Evolutionary conservation across 2,888 invertebrate genomes (phyloP).

Genomic region (Tinea pellionella): DNA sequence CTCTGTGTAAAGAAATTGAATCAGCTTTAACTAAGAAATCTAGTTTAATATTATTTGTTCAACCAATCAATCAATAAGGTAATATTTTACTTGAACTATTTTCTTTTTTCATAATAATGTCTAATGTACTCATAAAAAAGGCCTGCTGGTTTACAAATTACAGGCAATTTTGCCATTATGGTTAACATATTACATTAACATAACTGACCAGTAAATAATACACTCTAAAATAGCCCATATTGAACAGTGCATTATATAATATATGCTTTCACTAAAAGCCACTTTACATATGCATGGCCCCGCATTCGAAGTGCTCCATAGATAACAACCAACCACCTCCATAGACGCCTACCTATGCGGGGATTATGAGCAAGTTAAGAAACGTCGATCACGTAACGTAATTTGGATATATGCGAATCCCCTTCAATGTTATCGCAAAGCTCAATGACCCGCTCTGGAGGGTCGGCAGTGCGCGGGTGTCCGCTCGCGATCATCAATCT

Average conservation of each 20-base stretch:
- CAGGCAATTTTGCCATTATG: constrained; percentile 3
- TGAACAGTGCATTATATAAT: not conserved
- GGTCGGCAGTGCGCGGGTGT: constrained; percentile 24
- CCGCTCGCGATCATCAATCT: constrained; percentile 55
- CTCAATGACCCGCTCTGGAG: constrained; percentile 42
- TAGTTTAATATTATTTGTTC: too few species aligned
- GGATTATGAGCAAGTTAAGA: constrained; percentile 34
- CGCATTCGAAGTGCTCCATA: not conserved
- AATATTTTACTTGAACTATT: too few species aligned
- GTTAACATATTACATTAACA: not conserved
- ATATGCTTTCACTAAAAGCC: not conserved
- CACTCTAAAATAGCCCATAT: not conserved
- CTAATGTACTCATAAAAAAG: not conserved
- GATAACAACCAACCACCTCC: not conserved
- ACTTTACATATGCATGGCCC: not conserved
- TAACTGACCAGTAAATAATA: not conserved
- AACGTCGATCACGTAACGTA: constrained; percentile 59
- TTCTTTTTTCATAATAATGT: not conserved
- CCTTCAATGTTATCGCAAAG: constrained; percentile 53
- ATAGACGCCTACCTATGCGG: constrained; percentile 1
- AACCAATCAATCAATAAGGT: too few species aligned
- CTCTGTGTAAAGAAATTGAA: too few species aligned
- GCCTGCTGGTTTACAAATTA: not conserved
- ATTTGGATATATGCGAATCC: constrained; percentile 67
- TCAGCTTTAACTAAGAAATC: too few species aligned